These are phyloP conservation scores for Matsumyia berberina DNA, from an alignment of 2,888 invertebrate genomes.

Conservation along the genomic window DNA sequence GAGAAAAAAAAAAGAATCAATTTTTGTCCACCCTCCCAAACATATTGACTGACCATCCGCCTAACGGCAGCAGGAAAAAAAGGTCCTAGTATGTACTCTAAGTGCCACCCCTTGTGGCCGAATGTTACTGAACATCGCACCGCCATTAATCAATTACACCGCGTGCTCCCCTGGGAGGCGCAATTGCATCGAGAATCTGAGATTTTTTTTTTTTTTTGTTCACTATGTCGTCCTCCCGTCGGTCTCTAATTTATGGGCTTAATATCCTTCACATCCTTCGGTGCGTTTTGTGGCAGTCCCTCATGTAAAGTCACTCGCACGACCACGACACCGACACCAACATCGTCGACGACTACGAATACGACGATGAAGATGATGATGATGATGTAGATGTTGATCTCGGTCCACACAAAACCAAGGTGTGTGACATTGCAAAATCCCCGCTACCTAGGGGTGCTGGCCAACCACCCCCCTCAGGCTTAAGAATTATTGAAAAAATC, in stretches of 20 bases:
- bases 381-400: constrained; percentile 32
- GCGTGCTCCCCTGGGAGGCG: constrained; percentile 76
- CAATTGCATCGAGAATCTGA: constrained; percentile 61
- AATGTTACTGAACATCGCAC: constrained; percentile 70
- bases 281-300: constrained; percentile 66
- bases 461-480: constrained; percentile 12
- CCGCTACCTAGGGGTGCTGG: constrained; percentile 36
- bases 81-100: constrained; percentile 37
- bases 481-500: constrained; percentile 61
- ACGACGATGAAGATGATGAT: constrained; percentile 30
- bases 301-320: constrained; percentile 58
- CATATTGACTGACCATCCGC: constrained; percentile 40
- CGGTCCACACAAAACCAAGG: constrained; percentile 42
- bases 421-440: constrained; percentile 71
- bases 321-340: constrained; percentile 6
- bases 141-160: constrained; percentile 82
- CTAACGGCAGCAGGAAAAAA: constrained; percentile 31
- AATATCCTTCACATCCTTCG: constrained; percentile 72
- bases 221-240: neutral
- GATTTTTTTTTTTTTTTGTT: constrained; percentile 48
- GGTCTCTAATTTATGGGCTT: constrained; percentile 68
- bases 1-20: constrained; percentile 58
- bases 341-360: neutral
- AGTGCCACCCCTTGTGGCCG: constrained; percentile 64
- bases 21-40: constrained; percentile 58